Evolutionary conservation across 2,888 invertebrate species (phyloP), one percentile per base, ranked within the genome.

Genomic region (Agriopis marginaria): DNA sequence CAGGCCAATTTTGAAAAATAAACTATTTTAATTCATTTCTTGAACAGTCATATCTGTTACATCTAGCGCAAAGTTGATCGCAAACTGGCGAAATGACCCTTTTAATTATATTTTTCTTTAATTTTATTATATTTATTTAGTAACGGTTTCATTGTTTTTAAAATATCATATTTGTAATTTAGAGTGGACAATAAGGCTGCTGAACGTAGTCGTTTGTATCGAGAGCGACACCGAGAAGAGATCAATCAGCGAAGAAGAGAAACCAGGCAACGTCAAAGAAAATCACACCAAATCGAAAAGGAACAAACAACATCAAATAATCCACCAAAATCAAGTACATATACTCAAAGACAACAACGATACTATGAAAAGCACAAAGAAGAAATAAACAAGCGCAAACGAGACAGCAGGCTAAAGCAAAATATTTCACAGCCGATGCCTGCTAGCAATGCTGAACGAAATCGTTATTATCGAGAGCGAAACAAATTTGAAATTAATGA

Each of bases 201-300:
- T 49, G 49, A 49, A 49, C 49, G 49, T 49, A 49, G 49, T n/a
- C 49, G 49, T 49, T 49, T 49, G 49, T 49, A 49, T 49, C 12
- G 49, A n/a, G 49, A 49, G n/a, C 12, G 49, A 49, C 49, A n/a
- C n/a, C n/a, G 49, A 49, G 49, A 49, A 49, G 49, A 49, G n/a
- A 49, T 49, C 49, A 49, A 49, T 49, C 49, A 49, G n/a, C 49
- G n/a, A 49, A 49, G 49, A n/a, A 49, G 49, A 49, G 49, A 49
- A 7, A n/a, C 12, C 12, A 49, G n/a, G 49, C 7, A n/a, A 12
- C n/a, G 14, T n/a, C 5, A 49, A n/a, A 12, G 7, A n/a, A 49
- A 14, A n/a, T 1, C 12, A 7, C 12, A 14, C 4, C 49, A 49
- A 49, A 49, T 49, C 14, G 49, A 49, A 49, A n/a, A 5, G 12